Percentiles rank a stretch among this genome's conserved stretches.
Evolutionary conservation across 2,797 vertebrate genomes (phyloP).

Genomic region (Rachycentron canadum): DNA sequence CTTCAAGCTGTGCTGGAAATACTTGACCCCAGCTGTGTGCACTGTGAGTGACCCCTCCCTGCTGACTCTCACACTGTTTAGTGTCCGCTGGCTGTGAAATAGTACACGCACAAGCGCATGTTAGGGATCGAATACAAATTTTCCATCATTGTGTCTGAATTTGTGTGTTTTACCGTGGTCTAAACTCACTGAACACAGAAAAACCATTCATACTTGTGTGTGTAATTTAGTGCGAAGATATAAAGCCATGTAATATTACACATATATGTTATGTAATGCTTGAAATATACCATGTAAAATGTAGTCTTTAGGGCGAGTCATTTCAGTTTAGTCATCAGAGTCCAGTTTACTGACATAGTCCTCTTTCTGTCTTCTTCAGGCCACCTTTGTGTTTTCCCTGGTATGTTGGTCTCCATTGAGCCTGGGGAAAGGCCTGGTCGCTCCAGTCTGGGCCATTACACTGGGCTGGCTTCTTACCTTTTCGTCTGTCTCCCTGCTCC

Average conservation of each 20-base stretch:
- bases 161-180: background rate
- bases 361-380: constrained; percentile 55
- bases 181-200: too few relatives aligned
- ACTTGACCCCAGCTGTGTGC: constrained; percentile 82
- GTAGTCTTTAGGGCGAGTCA: too few relatives aligned
- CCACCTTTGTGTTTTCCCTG: constrained; percentile 82
- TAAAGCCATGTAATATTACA: background rate
- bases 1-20: constrained; percentile 85
- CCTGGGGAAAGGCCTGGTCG: constrained; percentile 73
- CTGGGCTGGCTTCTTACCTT: constrained; percentile 81
- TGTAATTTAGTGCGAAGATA: background rate
- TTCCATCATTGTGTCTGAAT: background rate
- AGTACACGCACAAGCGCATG: background rate
- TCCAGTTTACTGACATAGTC: background rate
- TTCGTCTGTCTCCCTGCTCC: constrained; percentile 83
- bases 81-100: constrained; percentile 24
- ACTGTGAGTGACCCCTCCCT: constrained; percentile 74
- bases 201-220: background rate
- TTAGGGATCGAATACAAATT: background rate
- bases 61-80: constrained; percentile 29
- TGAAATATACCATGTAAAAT: background rate
- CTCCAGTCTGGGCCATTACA: constrained; percentile 75
- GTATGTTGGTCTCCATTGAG: constrained; percentile 80
- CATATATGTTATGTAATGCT: background rate
- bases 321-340: background rate